A percentile compares a stretch with the other conserved stretches of the same genome.
Evolutionary conservation across 1,140 invertebrate genomes (phyloP).

Genomic region (Conus betulinus): DNA sequence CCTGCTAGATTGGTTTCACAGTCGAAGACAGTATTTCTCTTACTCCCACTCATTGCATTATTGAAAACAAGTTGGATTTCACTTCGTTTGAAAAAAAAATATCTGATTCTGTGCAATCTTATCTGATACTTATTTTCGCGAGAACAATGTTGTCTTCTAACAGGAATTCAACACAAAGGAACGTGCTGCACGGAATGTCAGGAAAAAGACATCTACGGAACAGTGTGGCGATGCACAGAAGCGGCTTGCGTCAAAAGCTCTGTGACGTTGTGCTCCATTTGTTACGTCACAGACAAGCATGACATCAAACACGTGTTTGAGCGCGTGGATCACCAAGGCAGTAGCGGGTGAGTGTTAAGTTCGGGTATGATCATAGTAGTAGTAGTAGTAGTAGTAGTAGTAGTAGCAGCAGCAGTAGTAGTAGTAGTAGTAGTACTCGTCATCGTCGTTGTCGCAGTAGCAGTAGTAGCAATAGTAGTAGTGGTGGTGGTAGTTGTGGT

Average conservation of each 20-base stretch:
- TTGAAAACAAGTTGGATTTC: no score
- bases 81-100: no score
- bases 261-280: constrained; percentile 50
- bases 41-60: no score
- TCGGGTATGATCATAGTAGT: no score
- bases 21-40: no score
- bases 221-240: constrained; percentile 55
- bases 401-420: no score
- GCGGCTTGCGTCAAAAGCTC: constrained; percentile 31
- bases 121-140: no score
- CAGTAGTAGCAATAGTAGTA: background rate
- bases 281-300: constrained; percentile 62
- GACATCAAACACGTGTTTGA: constrained; percentile 54
- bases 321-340: constrained; percentile 41
- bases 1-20: no score
- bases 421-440: no score
- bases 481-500: background rate
- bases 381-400: no score
- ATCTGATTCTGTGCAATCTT: no score
- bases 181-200: constrained; percentile 52
- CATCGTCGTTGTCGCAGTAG: no score
- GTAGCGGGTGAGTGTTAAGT: constrained; percentile 38
- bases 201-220: constrained; percentile 47
- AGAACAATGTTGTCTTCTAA: background rate
- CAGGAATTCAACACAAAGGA: constrained; percentile 57